Evolutionary conservation across 1,140 invertebrate genomes (phyloP).

Genomic region (Bursaphelenchus mucronatus): DNA sequence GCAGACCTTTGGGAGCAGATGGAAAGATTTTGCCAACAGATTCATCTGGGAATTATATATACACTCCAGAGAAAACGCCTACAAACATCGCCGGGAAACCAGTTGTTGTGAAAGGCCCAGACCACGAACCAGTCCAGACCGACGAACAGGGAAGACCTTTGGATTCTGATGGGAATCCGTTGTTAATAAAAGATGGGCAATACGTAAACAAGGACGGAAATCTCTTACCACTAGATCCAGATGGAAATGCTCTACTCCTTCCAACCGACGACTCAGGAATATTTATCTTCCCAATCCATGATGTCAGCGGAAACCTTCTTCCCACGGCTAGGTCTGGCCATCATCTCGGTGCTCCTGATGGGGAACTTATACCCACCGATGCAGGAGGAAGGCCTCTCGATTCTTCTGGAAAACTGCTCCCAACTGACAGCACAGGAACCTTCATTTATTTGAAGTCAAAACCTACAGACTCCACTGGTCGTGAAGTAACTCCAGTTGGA

Average conservation of each 20-base stretch:
- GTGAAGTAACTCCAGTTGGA: conserved; percentile 9
- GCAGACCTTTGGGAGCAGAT: conserved; percentile 14
- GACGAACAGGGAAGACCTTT: conserved; percentile 13
- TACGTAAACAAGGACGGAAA: no score
- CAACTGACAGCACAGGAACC: no score
- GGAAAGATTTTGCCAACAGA: conserved; percentile 11
- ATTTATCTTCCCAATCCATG: conserved; percentile 28
- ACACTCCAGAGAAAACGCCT: conserved; percentile 14
- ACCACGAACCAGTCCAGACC: neutral
- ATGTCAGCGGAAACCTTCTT: conserved; percentile 31
- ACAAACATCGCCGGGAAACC: conserved; percentile 11
- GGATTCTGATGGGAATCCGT: neutral
- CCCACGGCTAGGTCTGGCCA: conserved; percentile 26
- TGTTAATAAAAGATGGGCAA: neutral
- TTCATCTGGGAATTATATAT: conserved; percentile 2
- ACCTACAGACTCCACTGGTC: conserved; percentile 13
- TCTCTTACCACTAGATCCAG: no score
- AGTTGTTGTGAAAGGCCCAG: conserved; percentile 20
- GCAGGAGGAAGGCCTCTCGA: no score
- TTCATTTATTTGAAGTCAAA: no score
- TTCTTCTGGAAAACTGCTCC: no score
- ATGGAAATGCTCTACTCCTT: conserved; percentile 8
- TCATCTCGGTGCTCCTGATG: no score
- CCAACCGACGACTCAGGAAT: conserved; percentile 34
- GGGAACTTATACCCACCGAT: no score